A percentile compares a stretch with the other conserved stretches of the same genome.
Evolutionary conservation across 2,797 vertebrate genomes (phyloP).

Genomic region (Cuculus canorus): DNA sequence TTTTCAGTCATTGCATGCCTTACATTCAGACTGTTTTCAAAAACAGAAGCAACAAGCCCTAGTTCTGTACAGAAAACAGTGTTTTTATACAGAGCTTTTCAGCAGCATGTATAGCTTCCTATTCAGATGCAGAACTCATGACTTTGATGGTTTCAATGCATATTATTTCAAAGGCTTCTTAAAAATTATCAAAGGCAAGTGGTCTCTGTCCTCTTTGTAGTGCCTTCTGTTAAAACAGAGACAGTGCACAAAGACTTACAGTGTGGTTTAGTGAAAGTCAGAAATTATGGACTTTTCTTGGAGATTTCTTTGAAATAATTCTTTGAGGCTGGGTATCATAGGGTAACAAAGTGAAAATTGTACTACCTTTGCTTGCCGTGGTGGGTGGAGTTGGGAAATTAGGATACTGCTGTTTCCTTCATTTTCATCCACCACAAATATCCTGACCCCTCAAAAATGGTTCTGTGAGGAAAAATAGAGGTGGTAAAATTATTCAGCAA

Average conservation of each 20-base stretch:
- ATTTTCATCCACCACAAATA: neutral
- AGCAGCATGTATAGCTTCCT: neutral
- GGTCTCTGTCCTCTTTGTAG: neutral
- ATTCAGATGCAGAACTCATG: neutral
- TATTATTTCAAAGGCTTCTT: neutral
- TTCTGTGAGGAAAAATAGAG: neutral
- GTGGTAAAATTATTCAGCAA: neutral
- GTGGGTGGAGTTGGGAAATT: neutral
- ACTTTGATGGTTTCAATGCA: neutral
- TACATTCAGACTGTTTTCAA: neutral
- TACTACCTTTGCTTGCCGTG: neutral
- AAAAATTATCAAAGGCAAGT: neutral
- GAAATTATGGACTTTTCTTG: neutral
- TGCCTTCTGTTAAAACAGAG: neutral
- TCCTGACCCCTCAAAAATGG: neutral
- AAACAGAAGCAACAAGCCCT: neutral
- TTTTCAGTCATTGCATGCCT: neutral
- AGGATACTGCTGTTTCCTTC: neutral
- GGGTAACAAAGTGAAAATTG: neutral
- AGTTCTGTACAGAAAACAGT: neutral
- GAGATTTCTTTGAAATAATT: neutral
- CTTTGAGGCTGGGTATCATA: neutral
- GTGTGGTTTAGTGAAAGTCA: neutral
- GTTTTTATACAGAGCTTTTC: neutral
- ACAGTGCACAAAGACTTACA: neutral